phyloP scores from a whole-genome alignment of 92 coral and sea anemone genomes.

The Ricordea florida region DNA sequence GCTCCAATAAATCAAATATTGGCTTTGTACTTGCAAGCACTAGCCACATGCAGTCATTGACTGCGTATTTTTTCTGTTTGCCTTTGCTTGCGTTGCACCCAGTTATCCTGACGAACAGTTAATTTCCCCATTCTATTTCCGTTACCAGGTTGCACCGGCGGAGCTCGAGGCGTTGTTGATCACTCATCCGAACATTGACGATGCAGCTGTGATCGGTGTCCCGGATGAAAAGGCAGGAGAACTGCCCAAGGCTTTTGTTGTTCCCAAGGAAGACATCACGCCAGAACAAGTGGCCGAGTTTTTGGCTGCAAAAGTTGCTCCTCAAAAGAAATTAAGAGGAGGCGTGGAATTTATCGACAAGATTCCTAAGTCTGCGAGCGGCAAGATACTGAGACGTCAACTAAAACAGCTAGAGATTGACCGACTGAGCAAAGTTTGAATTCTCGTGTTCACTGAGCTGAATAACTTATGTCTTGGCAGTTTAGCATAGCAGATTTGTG shows the following conservation, averaged over 20 bases:
- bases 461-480: no score
- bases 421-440: not conserved
- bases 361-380: slow-evolving; percentile 78
- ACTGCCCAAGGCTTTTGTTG: slow-evolving; percentile 78
- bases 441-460: no score
- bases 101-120: no score
- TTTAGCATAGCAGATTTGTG: no score
- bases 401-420: slow-evolving; percentile 56
- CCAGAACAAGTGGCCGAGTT: slow-evolving; percentile 52
- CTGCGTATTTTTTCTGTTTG: no score
- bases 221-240: slow-evolving; percentile 76
- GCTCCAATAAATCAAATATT: no score
- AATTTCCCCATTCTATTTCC: no score
- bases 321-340: slow-evolving; percentile 76
- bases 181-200: slow-evolving; percentile 63
- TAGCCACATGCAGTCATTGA: no score
- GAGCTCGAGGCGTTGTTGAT: slow-evolving; percentile 73
- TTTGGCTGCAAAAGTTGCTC: slow-evolving; percentile 57
- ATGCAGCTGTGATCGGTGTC: slow-evolving; percentile 77
- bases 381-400: slow-evolving; percentile 66
- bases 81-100: no score
- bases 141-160: slow-evolving; percentile 74
- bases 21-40: no score
- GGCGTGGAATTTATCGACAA: slow-evolving; percentile 74
- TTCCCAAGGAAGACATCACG: slow-evolving; percentile 49